Base-by-base conservation (phyloP, 2,888 invertebrate genomes). In the Achlya flavicornis region DNA sequence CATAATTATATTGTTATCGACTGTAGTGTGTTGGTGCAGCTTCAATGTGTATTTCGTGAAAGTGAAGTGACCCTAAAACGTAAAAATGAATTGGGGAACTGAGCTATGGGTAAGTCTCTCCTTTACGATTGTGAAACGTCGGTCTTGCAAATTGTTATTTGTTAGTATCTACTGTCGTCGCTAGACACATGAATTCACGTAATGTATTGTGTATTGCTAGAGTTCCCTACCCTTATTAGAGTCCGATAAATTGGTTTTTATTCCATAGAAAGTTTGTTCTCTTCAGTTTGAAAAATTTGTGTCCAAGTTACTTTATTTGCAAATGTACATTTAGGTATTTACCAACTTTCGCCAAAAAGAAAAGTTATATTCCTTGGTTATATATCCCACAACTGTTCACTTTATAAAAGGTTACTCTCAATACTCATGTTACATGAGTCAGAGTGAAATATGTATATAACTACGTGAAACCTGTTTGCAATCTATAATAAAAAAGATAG, bases 71-170 rank as follows among this genome's bases (percentile, higher is more conserved):
- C 83, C 79, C 81, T 82, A 81, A 83, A 78, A 80, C 79, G 88
- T 87, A 79, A 94, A 92, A 92, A 95, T 95, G 95, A 95, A 95
- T 92, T 95, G 95, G 95, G 95, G 95, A 88, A 95, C 94, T 68
- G 95, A 95, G 92, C 95, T 95, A 89, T 95, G 95, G 95, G 95
- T 95, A 91, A 94, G 95, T 94, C 74, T 72, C 74, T 72, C 62
- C 76, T 72, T 68, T 41, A 38, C 12, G 75, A 67, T 74, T 72
- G 69, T 66, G 71, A 64, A 60, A 60, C 60, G 41, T 41, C 19
- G 41, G 26, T 35, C n/a, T 35, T 35, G 58, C 58, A 19, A 35
- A 32, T 33, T 58, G 53, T 53, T 10, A 53, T 53, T 19, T 16
- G 53, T 3, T 16, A 10, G 7, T 41, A 41, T 12, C 10, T 48